Evolutionary conservation across 1,140 invertebrate genomes (phyloP).

Genomic region (Brachionus calyciflorus): DNA sequence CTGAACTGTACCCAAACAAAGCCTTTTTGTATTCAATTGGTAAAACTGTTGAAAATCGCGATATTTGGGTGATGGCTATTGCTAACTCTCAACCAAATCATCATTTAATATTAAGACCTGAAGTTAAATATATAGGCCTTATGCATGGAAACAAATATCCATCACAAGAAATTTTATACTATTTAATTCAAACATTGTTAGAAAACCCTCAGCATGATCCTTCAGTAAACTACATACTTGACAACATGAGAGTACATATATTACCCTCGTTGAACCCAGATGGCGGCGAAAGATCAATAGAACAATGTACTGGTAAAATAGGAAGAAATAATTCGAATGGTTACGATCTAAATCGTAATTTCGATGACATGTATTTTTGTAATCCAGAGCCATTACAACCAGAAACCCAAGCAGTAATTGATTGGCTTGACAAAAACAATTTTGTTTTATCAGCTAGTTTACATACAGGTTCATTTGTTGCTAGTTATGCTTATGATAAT

Average conservation of each 20-base stretch:
- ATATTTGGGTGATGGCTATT: not conserved
- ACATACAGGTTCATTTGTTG: conserved; percentile 85
- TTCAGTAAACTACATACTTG: conserved; percentile 67
- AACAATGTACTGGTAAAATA: conserved; percentile 59
- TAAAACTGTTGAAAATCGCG: conserved; percentile 69
- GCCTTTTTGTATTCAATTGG: conserved; percentile 82
- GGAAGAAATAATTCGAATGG: conserved; percentile 78
- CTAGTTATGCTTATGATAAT: conserved; percentile 71
- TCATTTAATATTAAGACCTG: conserved; percentile 61
- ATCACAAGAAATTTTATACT: conserved; percentile 75
- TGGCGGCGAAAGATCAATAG: conserved; percentile 48
- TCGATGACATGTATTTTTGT: conserved; percentile 70
- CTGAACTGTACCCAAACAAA: conserved; percentile 70
- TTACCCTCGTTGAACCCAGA: conserved; percentile 85
- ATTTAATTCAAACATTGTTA: conserved; percentile 77
- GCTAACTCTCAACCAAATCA: not conserved
- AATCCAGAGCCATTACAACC: conserved; percentile 65
- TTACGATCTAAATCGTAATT: conserved; percentile 91
- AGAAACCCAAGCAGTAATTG: conserved; percentile 84
- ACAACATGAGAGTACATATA: conserved; percentile 78
- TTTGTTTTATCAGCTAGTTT: conserved; percentile 95
- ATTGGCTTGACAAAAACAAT: conserved; percentile 77
- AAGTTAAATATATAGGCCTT: conserved; percentile 83
- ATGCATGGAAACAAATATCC: conserved; percentile 88
- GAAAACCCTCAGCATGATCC: conserved; percentile 73